Percentiles rank a stretch among this genome's conserved stretches.
These are phyloP conservation scores for Tretioscincus oriximinensis DNA, from an alignment of 2,113 vertebrate species.

Conservation along the genomic window DNA sequence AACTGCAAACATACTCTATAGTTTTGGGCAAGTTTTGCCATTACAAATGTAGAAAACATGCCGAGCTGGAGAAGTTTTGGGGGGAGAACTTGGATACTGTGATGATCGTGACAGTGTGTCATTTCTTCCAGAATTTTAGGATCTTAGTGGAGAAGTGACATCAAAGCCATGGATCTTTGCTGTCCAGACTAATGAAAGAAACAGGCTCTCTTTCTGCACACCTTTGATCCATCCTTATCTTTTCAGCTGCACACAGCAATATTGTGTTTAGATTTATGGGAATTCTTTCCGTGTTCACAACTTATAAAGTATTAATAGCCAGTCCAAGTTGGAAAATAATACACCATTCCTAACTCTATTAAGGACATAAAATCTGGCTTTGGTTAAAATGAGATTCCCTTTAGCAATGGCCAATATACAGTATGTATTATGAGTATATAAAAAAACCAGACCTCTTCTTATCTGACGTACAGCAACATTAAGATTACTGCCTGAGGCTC, in stretches of 20 bases:
- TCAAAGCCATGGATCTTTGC: neutral
- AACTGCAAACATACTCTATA: slow-evolving; percentile 4
- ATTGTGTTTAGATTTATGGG: slow-evolving; percentile 59
- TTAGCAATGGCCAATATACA: slow-evolving; percentile 61
- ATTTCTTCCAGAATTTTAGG: slow-evolving; percentile 11
- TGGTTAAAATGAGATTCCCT: slow-evolving; percentile 68
- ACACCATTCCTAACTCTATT: slow-evolving; percentile 69
- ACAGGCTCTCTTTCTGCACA: slow-evolving; percentile 29
- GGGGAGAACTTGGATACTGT: rapidly evolving
- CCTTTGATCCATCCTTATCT: slow-evolving; percentile 62
- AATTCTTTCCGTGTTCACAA: slow-evolving; percentile 68
- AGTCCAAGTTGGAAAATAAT: slow-evolving; percentile 69
- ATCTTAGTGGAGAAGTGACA: neutral
- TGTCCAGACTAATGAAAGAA: neutral
- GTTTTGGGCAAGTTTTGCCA: slow-evolving; percentile 1
- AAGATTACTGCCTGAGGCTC: slow-evolving; percentile 60
- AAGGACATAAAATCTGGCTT: slow-evolving; percentile 70
- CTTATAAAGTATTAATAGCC: slow-evolving; percentile 63
- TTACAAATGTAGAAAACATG: neutral
- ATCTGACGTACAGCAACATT: slow-evolving; percentile 53
- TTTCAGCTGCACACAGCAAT: slow-evolving; percentile 36
- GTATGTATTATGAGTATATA: slow-evolving; percentile 50
- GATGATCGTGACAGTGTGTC: neutral
- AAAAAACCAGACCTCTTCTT: slow-evolving; percentile 59
- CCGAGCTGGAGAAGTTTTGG: slow-evolving; percentile 4